phyloP scores from a whole-genome alignment of 2,888 invertebrate species.

The Drosophila picticornis region DNA sequence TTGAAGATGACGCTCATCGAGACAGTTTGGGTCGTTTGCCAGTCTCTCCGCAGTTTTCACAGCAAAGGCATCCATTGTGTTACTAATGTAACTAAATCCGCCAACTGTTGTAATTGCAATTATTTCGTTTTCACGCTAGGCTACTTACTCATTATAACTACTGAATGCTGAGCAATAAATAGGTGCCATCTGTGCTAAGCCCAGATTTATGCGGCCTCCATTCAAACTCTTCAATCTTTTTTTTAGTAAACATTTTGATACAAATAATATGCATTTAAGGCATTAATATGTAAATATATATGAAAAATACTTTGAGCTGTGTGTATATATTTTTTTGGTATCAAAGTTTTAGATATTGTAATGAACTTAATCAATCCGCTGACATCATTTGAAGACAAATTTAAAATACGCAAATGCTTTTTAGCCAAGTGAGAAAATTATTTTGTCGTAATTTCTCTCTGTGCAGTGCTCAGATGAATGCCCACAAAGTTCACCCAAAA shows the following conservation, averaged over 20 bases:
- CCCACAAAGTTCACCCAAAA: background rate
- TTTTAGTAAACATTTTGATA: background rate
- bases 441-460: background rate
- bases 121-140: slow-evolving; percentile 32
- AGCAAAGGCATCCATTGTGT: slow-evolving; percentile 12
- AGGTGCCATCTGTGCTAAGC: background rate
- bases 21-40: slow-evolving; percentile 39
- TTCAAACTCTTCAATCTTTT: background rate
- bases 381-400: background rate
- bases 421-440: background rate
- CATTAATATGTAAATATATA: background rate
- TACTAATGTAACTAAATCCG: slow-evolving; percentile 8
- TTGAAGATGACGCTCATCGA: slow-evolving; percentile 35
- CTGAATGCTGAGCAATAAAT: background rate
- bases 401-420: slow-evolving; percentile 20
- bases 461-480: background rate
- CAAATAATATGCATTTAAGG: background rate
- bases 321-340: background rate
- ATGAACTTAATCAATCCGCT: background rate
- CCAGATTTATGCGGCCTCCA: background rate
- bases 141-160: background rate
- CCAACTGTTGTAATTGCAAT: slow-evolving; percentile 56
- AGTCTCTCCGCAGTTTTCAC: slow-evolving; percentile 15
- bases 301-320: background rate
- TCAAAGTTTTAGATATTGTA: background rate